These are phyloP conservation scores for Bos javanicus DNA, from an alignment of 2,113 vertebrate species.

Conservation along the genomic window DNA sequence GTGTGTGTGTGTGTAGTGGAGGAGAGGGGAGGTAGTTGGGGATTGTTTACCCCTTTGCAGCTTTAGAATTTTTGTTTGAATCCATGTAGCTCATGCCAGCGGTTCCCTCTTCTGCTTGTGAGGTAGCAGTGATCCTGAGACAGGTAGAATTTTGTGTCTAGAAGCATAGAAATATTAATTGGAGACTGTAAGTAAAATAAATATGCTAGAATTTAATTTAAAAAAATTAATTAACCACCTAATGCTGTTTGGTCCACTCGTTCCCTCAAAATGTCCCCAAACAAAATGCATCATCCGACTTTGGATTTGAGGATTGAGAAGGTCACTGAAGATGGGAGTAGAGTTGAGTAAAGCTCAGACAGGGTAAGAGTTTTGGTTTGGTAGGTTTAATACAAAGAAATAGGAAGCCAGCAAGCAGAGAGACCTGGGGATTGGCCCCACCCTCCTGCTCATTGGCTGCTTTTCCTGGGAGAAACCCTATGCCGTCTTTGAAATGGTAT, in stretches of 20 bases:
- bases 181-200: not conserved
- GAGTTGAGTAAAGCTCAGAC: not conserved
- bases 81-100: not conserved
- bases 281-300: not conserved
- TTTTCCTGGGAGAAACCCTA: not conserved
- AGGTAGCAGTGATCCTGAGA: not conserved
- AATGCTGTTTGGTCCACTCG: not conserved
- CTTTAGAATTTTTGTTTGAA: not conserved
- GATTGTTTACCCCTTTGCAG: not conserved
- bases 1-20: not conserved
- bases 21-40: not conserved
- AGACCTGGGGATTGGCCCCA: not conserved
- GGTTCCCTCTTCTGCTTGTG: not conserved
- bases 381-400: not conserved
- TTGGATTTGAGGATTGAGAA: not conserved
- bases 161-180: not conserved
- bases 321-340: not conserved
- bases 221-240: not conserved
- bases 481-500: not conserved
- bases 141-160: not conserved
- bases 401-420: not conserved
- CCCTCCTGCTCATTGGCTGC: not conserved
- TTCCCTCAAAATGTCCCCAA: not conserved
- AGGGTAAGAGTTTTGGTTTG: not conserved
- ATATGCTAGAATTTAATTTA: not conserved